Percentiles rank a stretch among this genome's conserved stretches.
phyloP scores from a whole-genome alignment of 2,888 invertebrate genomes.

The Eutolmus rufibarbis region DNA sequence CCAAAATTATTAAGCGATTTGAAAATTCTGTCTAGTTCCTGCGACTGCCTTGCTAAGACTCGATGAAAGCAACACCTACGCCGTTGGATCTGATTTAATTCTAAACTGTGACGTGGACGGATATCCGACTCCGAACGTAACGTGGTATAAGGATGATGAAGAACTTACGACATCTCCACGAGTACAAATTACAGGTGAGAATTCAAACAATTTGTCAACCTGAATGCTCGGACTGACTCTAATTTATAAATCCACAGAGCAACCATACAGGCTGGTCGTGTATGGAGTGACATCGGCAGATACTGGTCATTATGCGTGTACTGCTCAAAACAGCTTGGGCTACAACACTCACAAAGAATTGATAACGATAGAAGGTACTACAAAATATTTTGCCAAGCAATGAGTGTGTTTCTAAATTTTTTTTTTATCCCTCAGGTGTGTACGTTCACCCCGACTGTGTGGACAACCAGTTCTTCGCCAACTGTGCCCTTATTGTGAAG shows the following conservation, averaged over 20 bases:
- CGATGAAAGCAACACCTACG: slow-evolving; percentile 63
- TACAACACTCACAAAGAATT: slow-evolving; percentile 70
- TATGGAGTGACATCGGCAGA: slow-evolving; percentile 71
- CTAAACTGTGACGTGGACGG: slow-evolving; percentile 81
- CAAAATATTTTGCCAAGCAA: neutral
- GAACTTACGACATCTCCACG: slow-evolving; percentile 67
- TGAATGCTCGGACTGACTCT: neutral
- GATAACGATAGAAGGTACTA: slow-evolving; percentile 78
- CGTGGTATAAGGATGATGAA: slow-evolving; percentile 82
- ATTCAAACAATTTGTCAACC: neutral
- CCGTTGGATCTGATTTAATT: slow-evolving; percentile 72
- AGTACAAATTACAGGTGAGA: slow-evolving; percentile 72
- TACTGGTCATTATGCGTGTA: slow-evolving; percentile 83
- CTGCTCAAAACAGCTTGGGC: slow-evolving; percentile 78
- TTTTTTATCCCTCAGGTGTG: slow-evolving; percentile 68
- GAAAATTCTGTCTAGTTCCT: slow-evolving; percentile 65
- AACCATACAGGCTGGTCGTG: slow-evolving; percentile 76
- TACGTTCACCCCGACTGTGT: slow-evolving; percentile 81
- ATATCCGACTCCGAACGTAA: slow-evolving; percentile 76
- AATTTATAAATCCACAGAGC: slow-evolving; percentile 60
- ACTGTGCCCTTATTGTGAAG: slow-evolving; percentile 86
- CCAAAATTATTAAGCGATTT: neutral
- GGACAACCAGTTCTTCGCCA: slow-evolving; percentile 88
- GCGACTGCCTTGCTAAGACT: slow-evolving; percentile 72
- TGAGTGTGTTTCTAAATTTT: neutral